phyloP scores from a whole-genome alignment of 1,140 invertebrate species.

The Drosophila nannoptera region DNA sequence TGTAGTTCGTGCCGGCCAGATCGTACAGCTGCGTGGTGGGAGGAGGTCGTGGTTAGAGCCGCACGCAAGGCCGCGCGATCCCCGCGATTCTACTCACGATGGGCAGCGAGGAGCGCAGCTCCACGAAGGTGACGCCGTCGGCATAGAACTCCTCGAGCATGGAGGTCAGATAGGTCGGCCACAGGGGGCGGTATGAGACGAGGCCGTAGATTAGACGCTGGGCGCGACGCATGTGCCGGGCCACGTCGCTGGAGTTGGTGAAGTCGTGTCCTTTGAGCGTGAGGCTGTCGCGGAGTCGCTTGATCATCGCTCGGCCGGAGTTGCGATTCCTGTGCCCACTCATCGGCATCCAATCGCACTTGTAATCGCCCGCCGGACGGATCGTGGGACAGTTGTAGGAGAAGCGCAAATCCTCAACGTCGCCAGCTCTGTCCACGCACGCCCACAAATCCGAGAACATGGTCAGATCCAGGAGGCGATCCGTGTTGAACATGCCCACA shows the following conservation, averaged over 20 bases:
- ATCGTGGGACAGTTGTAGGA: slow-evolving; percentile 41
- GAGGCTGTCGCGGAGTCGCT: slow-evolving; percentile 13
- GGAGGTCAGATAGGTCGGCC: slow-evolving; percentile 84
- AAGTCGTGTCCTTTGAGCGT: slow-evolving; percentile 78
- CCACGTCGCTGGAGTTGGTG: slow-evolving; percentile 82
- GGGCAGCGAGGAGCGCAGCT: slow-evolving; percentile 83
- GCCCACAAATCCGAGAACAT: slow-evolving; percentile 44
- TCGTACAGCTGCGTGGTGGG: slow-evolving; percentile 81
- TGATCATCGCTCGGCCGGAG: background rate
- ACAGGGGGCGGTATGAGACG: slow-evolving; percentile 85
- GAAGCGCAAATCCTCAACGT: slow-evolving; percentile 79
- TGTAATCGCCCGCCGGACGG: slow-evolving; percentile 47
- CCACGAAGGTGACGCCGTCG: slow-evolving; percentile 89
- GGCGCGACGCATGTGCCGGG: slow-evolving; percentile 83
- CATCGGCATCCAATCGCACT: slow-evolving; percentile 82
- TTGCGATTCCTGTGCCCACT: slow-evolving; percentile 78
- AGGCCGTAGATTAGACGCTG: slow-evolving; percentile 83
- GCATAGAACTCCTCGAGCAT: slow-evolving; percentile 84
- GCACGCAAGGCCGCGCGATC: background rate
- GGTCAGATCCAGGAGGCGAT: slow-evolving; percentile 79
- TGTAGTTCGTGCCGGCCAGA: slow-evolving; percentile 82
- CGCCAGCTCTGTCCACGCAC: slow-evolving; percentile 42
- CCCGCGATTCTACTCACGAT: slow-evolving; percentile 51
- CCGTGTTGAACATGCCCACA: slow-evolving; percentile 82
- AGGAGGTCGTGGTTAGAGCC: background rate